These are phyloP conservation scores for Chiloscyllium punctatum DNA, from an alignment of 2,797 vertebrate genomes.

Conservation along the genomic window DNA sequence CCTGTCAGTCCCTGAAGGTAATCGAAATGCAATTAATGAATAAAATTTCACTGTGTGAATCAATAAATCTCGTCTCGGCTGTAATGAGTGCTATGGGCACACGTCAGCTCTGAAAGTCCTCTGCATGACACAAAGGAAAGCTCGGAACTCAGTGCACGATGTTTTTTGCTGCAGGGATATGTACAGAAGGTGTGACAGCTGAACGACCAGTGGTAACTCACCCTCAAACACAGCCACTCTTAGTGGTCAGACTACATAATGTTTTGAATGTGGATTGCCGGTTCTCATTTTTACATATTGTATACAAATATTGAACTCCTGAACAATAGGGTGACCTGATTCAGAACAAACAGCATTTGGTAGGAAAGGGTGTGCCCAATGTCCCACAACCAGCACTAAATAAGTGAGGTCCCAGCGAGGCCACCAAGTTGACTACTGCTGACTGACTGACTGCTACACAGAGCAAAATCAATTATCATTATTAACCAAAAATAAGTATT, in stretches of 20 bases:
- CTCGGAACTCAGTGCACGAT: background rate
- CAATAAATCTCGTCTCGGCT: background rate
- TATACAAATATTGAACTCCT: background rate
- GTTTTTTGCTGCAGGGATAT: too few species aligned
- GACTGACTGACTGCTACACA: too few species aligned
- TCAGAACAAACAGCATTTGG: background rate
- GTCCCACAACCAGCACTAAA: too few species aligned
- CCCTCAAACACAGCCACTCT: background rate
- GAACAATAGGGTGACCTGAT: background rate
- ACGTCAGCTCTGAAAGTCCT: background rate
- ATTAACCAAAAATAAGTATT: too few species aligned
- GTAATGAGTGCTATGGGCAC: background rate
- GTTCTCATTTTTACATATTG: background rate
- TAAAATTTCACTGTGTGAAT: conserved; percentile 13
- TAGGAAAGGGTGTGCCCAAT: too few species aligned
- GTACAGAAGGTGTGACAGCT: background rate
- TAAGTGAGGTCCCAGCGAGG: too few species aligned
- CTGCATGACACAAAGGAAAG: background rate
- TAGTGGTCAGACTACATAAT: background rate
- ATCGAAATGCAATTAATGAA: conserved; percentile 15
- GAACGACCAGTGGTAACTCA: background rate
- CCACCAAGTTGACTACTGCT: too few species aligned
- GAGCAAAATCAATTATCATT: too few species aligned
- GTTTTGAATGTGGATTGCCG: background rate
- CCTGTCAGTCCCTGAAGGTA: background rate